Percentiles rank a stretch among this genome's conserved stretches.
These are phyloP conservation scores for Calyptommatus sinebrachiatus DNA, from an alignment of 2,113 vertebrate species.

Conservation along the genomic window DNA sequence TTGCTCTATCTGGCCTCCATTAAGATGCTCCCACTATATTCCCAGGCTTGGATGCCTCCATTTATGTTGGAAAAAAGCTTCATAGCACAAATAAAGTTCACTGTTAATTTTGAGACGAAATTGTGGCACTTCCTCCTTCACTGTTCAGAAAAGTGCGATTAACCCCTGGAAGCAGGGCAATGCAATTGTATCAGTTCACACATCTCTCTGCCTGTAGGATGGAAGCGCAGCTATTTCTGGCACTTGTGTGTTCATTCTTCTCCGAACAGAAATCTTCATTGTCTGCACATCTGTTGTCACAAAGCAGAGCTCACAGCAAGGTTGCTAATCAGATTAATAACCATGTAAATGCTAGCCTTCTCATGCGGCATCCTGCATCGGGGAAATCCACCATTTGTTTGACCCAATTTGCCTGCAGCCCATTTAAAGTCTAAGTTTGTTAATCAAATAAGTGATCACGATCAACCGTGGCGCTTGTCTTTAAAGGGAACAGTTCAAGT, in stretches of 20 bases:
- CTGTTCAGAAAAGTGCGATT: neutral
- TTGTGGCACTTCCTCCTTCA: neutral
- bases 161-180: neutral
- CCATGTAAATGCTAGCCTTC: neutral
- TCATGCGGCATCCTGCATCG: neutral
- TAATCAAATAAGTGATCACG: neutral
- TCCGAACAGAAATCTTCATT: neutral
- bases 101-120: neutral
- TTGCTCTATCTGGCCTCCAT: too few relatives aligned
- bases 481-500: slow-evolving; percentile 2
- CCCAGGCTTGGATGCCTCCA: too few relatives aligned
- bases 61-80: too few relatives aligned
- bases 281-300: neutral
- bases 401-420: neutral
- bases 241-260: neutral
- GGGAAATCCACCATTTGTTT: neutral
- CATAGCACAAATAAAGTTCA: neutral
- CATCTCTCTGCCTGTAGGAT: neutral
- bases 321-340: slow-evolving; percentile 20
- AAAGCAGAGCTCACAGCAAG: neutral
- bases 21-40: too few relatives aligned
- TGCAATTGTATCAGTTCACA: neutral
- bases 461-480: neutral
- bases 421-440: neutral
- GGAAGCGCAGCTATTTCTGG: neutral